These are phyloP conservation scores for Nematopogon swammerdamellus DNA, from an alignment of 2,888 invertebrate genomes.

Conservation along the genomic window DNA sequence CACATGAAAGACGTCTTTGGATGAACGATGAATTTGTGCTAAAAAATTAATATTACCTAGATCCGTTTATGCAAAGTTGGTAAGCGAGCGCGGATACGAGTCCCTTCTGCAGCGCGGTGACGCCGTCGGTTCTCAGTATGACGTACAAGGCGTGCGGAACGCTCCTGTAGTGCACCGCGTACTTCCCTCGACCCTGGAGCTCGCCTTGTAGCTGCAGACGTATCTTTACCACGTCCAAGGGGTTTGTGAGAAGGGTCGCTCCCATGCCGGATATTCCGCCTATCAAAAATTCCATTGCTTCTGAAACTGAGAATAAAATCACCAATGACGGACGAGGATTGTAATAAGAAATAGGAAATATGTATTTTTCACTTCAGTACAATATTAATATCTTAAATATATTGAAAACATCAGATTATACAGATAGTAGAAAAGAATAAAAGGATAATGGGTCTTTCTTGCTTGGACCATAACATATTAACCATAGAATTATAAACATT, in stretches of 20 bases:
- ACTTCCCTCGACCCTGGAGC: constrained; percentile 62
- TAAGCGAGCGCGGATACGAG: constrained; percentile 71
- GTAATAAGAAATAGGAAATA: no score
- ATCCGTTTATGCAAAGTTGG: constrained; percentile 74
- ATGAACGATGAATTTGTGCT: no score
- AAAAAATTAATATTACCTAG: constrained; percentile 32
- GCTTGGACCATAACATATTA: no score
- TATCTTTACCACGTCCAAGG: constrained; percentile 75
- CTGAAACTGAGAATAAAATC: not conserved
- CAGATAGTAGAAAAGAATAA: no score
- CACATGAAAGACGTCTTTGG: no score
- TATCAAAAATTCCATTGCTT: constrained; percentile 59
- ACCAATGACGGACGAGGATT: no score
- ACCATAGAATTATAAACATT: no score
- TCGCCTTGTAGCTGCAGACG: constrained; percentile 77
- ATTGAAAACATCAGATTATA: not conserved
- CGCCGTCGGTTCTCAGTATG: constrained; percentile 70
- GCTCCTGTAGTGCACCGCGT: constrained; percentile 63
- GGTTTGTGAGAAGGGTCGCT: constrained; percentile 74
- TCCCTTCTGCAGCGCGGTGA: constrained; percentile 67
- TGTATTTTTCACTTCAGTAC: not conserved
- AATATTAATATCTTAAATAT: not conserved
- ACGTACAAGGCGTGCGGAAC: constrained; percentile 68
- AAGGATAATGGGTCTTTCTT: no score
- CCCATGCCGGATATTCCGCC: constrained; percentile 67